Base-by-base conservation (phyloP, 2,888 invertebrate genomes). In the Eupelmus urozonus region DNA sequence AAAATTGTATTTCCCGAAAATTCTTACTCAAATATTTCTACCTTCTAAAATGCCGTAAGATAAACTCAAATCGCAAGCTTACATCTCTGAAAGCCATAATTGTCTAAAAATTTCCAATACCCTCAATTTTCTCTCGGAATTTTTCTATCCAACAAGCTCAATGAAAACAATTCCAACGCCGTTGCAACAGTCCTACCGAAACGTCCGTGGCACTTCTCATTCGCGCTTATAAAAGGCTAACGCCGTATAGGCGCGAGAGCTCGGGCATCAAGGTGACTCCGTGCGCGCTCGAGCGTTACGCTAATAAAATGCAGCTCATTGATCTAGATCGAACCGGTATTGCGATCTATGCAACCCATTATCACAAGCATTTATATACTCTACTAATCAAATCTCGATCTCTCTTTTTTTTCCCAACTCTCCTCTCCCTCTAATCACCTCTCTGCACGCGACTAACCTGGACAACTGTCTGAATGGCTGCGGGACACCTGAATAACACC, bases 201-300 rank as follows among this genome's bases (percentile, higher is more conserved):
- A 0, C 25, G 45, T 42, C 34, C 34, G 1, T 34, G 60, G 60
- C 40, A 60, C 40, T 40, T n/a, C 11, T 63, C 4, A 45, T 9
- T 34, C 3, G n/a, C 3, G 9, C 34, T 34, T 34, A 45, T 63
- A 51, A 51, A 29, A 65, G 11, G 49, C 51, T 3, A 65, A 45
- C n/a, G 29, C 34, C 34, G 9, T 34, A 34, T 34, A 34, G 3
- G 9, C 9, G 9, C 9, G 9, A 34, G 5, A 34, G n/a, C n/a
- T n/a, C n/a, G n/a, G n/a, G n/a, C 20, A 9, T 29, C 62, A 62
- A 72, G 72, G 72, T 72, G 65, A 66, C 53, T 74, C 57, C 23
- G 49, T 49, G 7, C 20, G 25, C 18, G 9, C 16, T n/a, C 45
- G 23, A n/a, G 23, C 2, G n/a, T 11, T 13, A 20, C 23, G 9